Percentiles rank a stretch among this genome's conserved stretches.
Conservation (phyloP, 2,797 vertebrate genomes). For the Clarias fuscus region DNA sequence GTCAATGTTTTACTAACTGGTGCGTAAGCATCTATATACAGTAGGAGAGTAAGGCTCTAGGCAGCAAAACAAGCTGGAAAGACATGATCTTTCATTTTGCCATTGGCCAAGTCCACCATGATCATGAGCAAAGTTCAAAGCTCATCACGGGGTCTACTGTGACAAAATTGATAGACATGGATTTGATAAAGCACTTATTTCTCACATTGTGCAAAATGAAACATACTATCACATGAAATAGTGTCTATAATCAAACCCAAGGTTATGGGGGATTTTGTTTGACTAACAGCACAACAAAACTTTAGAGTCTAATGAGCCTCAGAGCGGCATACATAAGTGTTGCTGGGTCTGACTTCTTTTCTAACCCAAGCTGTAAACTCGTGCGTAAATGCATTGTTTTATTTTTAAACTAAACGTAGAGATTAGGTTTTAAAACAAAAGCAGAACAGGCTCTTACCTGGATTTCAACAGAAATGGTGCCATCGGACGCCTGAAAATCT, state of each 20-base stretch:
- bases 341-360: not conserved
- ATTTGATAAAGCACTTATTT: not conserved
- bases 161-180: not conserved
- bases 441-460: slow-evolving; percentile 59
- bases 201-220: not conserved
- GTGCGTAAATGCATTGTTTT: not conserved
- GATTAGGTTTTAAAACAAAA: not conserved
- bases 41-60: not conserved
- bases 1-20: not conserved
- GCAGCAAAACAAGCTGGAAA: not conserved
- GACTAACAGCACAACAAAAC: no score
- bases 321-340: not conserved
- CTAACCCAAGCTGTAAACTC: not conserved
- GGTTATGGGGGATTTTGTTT: not conserved
- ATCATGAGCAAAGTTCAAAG: not conserved
- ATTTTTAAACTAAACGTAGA: not conserved
- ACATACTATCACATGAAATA: not conserved
- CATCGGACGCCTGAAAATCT: slow-evolving; percentile 62
- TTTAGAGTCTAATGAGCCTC: no score
- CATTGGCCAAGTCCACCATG: not conserved
- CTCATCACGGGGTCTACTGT: not conserved
- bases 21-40: not conserved
- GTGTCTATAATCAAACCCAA: not conserved
- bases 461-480: slow-evolving; percentile 64
- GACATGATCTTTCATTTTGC: not conserved